Conservation (phyloP, 2,888 invertebrate genomes). For the Strigamia transsilvanica region DNA sequence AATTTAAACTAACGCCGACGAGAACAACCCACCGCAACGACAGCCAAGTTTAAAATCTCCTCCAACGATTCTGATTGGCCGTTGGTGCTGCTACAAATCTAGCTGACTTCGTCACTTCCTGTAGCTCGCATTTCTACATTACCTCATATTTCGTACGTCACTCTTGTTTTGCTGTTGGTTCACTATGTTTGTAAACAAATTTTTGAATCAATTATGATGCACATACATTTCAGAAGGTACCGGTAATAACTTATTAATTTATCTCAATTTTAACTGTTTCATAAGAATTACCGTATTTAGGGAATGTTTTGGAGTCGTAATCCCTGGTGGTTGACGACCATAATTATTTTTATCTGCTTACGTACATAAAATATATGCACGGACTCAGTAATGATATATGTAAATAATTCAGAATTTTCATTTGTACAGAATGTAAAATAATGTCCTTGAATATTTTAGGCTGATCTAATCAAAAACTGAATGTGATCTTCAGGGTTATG, state of each 20-base stretch:
- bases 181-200: background rate
- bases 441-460: background rate
- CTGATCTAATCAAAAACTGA: conserved; percentile 36
- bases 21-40: background rate
- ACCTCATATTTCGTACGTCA: background rate
- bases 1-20: background rate
- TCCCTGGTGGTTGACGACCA: no score
- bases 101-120: background rate
- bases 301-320: conserved; percentile 5
- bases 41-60: background rate
- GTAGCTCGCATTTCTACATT: background rate
- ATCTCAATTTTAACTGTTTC: no score
- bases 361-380: no score
- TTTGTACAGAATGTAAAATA: no score
- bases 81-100: background rate
- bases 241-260: no score
- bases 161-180: no score
- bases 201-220: conserved; percentile 2
- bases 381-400: no score
- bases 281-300: background rate
- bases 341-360: no score
- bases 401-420: no score
- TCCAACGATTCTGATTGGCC: conserved; percentile 1
- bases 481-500: background rate
- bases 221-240: conserved; percentile 45